A percentile compares a stretch with the other conserved stretches of the same genome.
phyloP scores from a whole-genome alignment of 1,140 invertebrate species.

The Lanistes nyassanus region DNA sequence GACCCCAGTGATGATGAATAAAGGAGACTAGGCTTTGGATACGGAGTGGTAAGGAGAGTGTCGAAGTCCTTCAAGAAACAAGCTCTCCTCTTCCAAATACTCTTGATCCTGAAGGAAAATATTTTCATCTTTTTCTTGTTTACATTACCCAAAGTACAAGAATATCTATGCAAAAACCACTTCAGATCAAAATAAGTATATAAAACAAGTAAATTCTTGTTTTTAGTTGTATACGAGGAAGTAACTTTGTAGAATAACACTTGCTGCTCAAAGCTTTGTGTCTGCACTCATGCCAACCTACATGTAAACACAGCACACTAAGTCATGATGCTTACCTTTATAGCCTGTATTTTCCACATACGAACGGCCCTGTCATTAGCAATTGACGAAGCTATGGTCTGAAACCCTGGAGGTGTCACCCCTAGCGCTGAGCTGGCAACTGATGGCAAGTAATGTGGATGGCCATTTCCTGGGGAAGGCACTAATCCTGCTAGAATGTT shows the following conservation, averaged over 20 bases:
- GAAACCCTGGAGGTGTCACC: constrained; percentile 37
- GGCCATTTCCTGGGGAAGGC: constrained; percentile 1
- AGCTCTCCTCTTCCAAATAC: constrained; percentile 60
- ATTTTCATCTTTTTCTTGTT: constrained; percentile 7
- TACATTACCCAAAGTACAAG: neutral
- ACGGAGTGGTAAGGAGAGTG: constrained; percentile 39
- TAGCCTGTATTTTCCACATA: constrained; percentile 61
- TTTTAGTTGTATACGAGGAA: too few relatives aligned
- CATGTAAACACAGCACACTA: neutral
- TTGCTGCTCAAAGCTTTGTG: neutral
- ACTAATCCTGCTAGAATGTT: neutral
- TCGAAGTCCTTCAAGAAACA: constrained; percentile 60
- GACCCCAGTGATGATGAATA: too few relatives aligned
- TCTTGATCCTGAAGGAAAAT: constrained; percentile 60
- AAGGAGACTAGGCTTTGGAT: neutral
- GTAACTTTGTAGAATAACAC: too few relatives aligned
- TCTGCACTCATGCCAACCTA: neutral
- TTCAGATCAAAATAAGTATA: constrained; percentile 4
- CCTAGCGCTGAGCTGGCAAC: constrained; percentile 34
- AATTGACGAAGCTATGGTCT: constrained; percentile 54
- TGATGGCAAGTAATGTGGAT: constrained; percentile 7
- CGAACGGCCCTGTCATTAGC: constrained; percentile 54
- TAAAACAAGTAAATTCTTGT: too few relatives aligned
- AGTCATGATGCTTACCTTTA: constrained; percentile 47
- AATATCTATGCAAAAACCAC: neutral